These are phyloP conservation scores for Orthosia incerta DNA, from an alignment of 2,888 invertebrate genomes.

Conservation along the genomic window DNA sequence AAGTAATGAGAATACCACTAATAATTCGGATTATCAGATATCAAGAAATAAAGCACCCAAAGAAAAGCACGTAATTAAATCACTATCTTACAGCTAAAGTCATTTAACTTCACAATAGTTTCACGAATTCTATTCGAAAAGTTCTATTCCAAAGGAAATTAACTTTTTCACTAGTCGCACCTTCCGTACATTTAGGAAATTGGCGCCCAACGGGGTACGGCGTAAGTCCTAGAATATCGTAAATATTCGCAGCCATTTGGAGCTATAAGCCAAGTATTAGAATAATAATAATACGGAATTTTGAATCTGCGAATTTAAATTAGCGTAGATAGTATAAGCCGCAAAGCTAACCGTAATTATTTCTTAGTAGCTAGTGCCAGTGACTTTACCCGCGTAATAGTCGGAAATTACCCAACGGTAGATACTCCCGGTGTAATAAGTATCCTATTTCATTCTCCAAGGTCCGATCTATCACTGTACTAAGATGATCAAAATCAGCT, in stretches of 20 bases:
- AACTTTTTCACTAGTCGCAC: constrained; percentile 35
- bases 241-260: constrained; percentile 12
- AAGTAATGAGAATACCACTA: not conserved
- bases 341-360: too few relatives aligned
- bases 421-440: too few relatives aligned
- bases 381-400: too few relatives aligned
- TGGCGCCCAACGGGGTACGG: constrained; percentile 18
- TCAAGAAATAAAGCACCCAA: not conserved
- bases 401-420: too few relatives aligned
- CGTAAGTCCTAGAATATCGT: constrained; percentile 21
- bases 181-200: constrained; percentile 49
- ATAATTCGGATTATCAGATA: not conserved
- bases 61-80: constrained; percentile 31
- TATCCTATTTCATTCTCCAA: too few relatives aligned
- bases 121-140: constrained; percentile 43
- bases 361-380: too few relatives aligned
- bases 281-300: constrained; percentile 14
- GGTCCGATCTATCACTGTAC: too few relatives aligned
- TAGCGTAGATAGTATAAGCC: not conserved
- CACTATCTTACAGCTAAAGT: constrained; percentile 10
- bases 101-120: constrained; percentile 33
- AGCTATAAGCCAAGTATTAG: constrained; percentile 1
- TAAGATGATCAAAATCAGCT: too few relatives aligned
- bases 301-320: constrained; percentile 16
- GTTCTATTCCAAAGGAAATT: constrained; percentile 51